Percentiles rank a stretch among this genome's conserved stretches.
phyloP scores from a whole-genome alignment of 2,113 vertebrate species.

The Ophthalmotilapia sp. region DNA sequence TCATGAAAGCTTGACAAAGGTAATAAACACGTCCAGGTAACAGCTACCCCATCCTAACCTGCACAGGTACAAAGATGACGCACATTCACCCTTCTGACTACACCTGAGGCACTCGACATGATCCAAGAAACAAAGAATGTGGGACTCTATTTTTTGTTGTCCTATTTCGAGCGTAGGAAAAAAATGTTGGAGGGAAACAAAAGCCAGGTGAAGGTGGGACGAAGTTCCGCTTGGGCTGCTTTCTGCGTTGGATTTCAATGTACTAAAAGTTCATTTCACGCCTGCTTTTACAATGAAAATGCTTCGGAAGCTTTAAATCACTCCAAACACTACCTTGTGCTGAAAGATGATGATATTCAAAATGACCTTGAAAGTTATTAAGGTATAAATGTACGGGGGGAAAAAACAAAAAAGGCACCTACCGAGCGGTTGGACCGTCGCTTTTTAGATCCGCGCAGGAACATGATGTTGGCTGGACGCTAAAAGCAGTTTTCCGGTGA shows the following conservation, averaged over 20 bases:
- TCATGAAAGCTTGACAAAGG: neutral
- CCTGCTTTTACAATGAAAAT: neutral
- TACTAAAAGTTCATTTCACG: neutral
- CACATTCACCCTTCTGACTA: constrained; percentile 25
- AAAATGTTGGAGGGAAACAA: neutral
- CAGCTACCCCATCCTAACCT: constrained; percentile 15
- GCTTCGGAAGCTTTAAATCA: too few species aligned
- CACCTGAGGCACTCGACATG: constrained; percentile 29
- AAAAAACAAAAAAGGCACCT: constrained; percentile 23
- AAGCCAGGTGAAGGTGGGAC: constrained; percentile 43
- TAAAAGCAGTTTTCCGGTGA: neutral
- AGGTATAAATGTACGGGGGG: neutral
- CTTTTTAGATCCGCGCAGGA: constrained; percentile 74
- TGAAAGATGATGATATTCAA: neutral
- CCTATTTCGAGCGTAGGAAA: neutral
- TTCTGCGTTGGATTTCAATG: neutral
- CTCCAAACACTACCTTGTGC: neutral
- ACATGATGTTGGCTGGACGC: constrained; percentile 54
- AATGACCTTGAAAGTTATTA: neutral
- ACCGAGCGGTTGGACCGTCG: constrained; percentile 72
- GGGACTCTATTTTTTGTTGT: neutral
- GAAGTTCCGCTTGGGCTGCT: constrained; percentile 1
- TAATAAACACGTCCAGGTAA: neutral
- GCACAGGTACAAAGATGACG: constrained; percentile 60
- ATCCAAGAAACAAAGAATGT: constrained; percentile 42